phyloP scores from a whole-genome alignment of 1,140 invertebrate genomes.

The Mactra quadrangularis region DNA sequence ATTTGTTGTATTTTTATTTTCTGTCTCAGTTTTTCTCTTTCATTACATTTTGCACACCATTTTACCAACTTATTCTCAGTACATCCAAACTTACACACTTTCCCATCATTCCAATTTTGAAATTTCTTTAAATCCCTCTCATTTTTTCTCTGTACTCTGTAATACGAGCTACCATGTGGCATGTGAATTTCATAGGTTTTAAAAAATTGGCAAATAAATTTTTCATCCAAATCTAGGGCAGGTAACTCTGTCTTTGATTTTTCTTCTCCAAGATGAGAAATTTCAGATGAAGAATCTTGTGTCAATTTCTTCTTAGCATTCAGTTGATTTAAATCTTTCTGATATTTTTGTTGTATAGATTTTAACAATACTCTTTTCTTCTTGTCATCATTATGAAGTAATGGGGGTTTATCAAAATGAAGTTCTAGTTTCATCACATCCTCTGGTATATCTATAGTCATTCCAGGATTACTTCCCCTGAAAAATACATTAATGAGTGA shows the following conservation, averaged over 20 bases:
- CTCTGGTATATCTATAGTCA: slow-evolving; percentile 64
- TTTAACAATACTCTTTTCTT: slow-evolving; percentile 85
- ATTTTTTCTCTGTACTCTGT: slow-evolving; percentile 25
- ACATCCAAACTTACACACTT: slow-evolving; percentile 43
- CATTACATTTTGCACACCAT: slow-evolving; percentile 60
- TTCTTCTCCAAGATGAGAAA: no score
- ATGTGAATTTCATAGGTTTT: slow-evolving; percentile 23
- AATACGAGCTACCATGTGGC: slow-evolving; percentile 55
- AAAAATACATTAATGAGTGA: no score
- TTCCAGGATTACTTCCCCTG: not conserved
- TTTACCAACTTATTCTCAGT: slow-evolving; percentile 43
- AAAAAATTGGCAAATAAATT: slow-evolving; percentile 34
- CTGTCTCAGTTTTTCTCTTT: slow-evolving; percentile 37
- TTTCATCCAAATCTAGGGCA: not conserved
- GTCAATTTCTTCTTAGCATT: not conserved
- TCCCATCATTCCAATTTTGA: slow-evolving; percentile 9
- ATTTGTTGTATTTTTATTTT: slow-evolving; percentile 20
- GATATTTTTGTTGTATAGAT: slow-evolving; percentile 67
- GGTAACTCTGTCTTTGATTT: no score
- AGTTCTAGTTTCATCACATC: slow-evolving; percentile 89
- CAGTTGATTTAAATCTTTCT: not conserved
- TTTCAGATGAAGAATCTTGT: no score
- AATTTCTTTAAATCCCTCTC: slow-evolving; percentile 40
- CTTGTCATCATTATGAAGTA: slow-evolving; percentile 94
- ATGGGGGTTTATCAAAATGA: slow-evolving; percentile 93